Conservation (phyloP, 2,888 invertebrate species). For the Euspilapteryx auroguttella region DNA sequence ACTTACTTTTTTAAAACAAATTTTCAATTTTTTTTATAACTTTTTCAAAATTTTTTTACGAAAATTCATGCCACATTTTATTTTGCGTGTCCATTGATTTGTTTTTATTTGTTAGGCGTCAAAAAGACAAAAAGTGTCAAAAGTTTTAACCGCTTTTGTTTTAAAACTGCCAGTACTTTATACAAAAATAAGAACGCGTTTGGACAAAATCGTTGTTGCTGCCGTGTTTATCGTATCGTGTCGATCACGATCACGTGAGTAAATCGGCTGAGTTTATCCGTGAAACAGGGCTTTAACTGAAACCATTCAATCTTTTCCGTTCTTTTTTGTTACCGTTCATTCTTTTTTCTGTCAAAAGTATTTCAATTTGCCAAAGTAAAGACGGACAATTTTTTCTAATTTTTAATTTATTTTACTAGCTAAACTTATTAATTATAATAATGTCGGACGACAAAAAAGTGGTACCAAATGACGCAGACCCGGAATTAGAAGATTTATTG, state of each 20-base stretch:
- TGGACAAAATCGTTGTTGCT: no score
- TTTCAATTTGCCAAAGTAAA: not conserved
- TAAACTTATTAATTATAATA: slow-evolving; percentile 16
- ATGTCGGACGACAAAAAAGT: slow-evolving; percentile 47
- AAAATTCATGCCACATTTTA: slow-evolving; percentile 15
- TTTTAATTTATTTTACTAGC: not conserved
- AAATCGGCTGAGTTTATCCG: no score
- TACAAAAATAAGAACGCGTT: no score
- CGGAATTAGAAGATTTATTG: slow-evolving; percentile 73
- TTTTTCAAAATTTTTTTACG: slow-evolving; percentile 15
- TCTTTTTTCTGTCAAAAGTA: slow-evolving; percentile 2
- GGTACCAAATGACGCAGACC: slow-evolving; percentile 48
- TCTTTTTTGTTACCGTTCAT: not conserved
- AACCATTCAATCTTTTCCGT: not conserved
- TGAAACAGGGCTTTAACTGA: no score
- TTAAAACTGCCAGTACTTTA: no score
- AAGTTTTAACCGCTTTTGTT: not conserved
- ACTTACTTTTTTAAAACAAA: not conserved
- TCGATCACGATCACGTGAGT: not conserved
- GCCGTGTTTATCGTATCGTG: no score
- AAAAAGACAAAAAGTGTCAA: not conserved
- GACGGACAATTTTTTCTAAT: not conserved
- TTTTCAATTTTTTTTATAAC: slow-evolving; percentile 13
- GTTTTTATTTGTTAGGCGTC: slow-evolving; percentile 6
- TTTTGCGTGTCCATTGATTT: slow-evolving; percentile 14